These are phyloP conservation scores for Oryzaephilus surinamensis DNA, from an alignment of 1,140 invertebrate species.

Conservation along the genomic window DNA sequence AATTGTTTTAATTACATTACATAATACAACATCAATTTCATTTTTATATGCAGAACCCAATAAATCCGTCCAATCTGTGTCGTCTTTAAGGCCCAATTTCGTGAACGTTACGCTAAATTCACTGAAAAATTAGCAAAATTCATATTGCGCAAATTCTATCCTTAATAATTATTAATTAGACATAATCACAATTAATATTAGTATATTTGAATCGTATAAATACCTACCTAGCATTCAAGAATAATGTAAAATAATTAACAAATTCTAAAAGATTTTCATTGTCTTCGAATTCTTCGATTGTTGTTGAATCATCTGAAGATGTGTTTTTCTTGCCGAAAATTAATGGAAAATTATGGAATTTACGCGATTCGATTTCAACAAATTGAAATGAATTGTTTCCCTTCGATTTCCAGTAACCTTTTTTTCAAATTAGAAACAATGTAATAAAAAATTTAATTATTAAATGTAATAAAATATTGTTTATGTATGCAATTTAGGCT, in stretches of 20 bases:
- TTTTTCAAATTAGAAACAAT: too few relatives aligned
- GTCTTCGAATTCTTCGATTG: slow-evolving; percentile 20
- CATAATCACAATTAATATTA: slow-evolving; percentile 2
- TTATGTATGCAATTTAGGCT: too few relatives aligned
- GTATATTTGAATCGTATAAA: too few relatives aligned
- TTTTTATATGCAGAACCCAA: slow-evolving; percentile 44
- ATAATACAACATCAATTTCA: slow-evolving; percentile 46
- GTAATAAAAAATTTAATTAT: too few relatives aligned
- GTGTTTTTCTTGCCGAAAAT: slow-evolving; percentile 36
- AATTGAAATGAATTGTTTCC: too few relatives aligned
- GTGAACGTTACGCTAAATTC: too few relatives aligned
- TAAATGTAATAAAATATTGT: too few relatives aligned
- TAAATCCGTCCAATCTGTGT: slow-evolving; percentile 47
- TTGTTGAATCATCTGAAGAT: slow-evolving; percentile 19
- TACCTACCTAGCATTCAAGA: slow-evolving; percentile 39
- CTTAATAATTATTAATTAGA: slow-evolving; percentile 29
- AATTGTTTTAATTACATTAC: slow-evolving; percentile 44
- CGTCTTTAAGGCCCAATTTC: slow-evolving; percentile 45
- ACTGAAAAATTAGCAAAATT: too few relatives aligned
- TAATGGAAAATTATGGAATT: slow-evolving; percentile 36
- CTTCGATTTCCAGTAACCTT: too few relatives aligned
- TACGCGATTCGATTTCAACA: too few relatives aligned
- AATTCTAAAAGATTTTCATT: slow-evolving; percentile 36
- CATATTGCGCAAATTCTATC: slow-evolving; percentile 37
- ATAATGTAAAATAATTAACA: slow-evolving; percentile 32